phyloP scores from a whole-genome alignment of 2,797 vertebrate genomes.

The Danio choprae region DNA sequence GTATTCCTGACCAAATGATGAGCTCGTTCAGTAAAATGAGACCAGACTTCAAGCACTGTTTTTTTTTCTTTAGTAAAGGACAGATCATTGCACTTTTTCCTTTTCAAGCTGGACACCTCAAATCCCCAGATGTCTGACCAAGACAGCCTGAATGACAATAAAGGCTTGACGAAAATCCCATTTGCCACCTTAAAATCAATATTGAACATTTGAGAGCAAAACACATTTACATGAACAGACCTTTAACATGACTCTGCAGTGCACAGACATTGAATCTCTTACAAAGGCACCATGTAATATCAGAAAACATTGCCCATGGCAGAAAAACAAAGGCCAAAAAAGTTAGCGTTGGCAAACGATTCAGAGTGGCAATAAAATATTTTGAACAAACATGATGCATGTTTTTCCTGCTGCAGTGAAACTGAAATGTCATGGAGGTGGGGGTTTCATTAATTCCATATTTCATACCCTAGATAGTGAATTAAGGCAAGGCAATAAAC shows the following conservation, averaged over 20 bases:
- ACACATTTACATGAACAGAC: conserved; percentile 53
- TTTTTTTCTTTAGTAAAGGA: conserved; percentile 53
- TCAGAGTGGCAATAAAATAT: conserved; percentile 14
- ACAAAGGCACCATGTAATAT: conserved; percentile 78
- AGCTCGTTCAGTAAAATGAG: conserved; percentile 23
- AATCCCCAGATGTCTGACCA: conserved; percentile 35
- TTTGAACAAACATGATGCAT: not conserved
- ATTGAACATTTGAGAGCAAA: conserved; percentile 49
- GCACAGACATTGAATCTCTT: conserved; percentile 68
- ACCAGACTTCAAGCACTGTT: conserved; percentile 48
- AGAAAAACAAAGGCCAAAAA: conserved; percentile 52
- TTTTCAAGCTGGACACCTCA: conserved; percentile 67
- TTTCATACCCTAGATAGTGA: conserved; percentile 42
- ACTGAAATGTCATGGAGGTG: conserved; percentile 41
- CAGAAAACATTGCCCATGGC: conserved; percentile 52
- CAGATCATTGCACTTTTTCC: conserved; percentile 71
- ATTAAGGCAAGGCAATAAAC: conserved; percentile 49
- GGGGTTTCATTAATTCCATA: conserved; percentile 21
- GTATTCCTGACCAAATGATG: conserved; percentile 24
- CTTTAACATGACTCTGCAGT: conserved; percentile 64
- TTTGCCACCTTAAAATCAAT: conserved; percentile 50
- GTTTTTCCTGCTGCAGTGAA: conserved; percentile 37
- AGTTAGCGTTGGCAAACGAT: conserved; percentile 10
- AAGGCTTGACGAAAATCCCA: conserved; percentile 46
- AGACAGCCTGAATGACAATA: conserved; percentile 31